These are phyloP conservation scores for Microtus pennsylvanicus DNA, from an alignment of 2,113 vertebrate genomes.

Conservation along the genomic window DNA sequence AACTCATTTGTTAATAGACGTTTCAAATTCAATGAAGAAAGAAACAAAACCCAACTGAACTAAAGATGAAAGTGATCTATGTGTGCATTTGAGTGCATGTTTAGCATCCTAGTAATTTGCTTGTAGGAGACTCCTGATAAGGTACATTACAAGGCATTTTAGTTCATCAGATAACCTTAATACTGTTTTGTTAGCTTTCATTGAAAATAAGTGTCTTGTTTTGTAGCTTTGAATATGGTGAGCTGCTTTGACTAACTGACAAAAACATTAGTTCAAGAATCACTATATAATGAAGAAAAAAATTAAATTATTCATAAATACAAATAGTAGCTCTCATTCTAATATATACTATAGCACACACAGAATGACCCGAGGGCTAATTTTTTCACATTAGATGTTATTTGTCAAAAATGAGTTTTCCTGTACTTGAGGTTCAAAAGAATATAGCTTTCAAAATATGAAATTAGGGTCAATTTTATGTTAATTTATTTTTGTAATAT, in stretches of 20 bases:
- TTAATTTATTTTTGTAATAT: constrained; percentile 41
- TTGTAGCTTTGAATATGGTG: constrained; percentile 61
- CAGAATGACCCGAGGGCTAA: constrained; percentile 55
- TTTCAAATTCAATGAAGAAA: not conserved
- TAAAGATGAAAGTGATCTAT: not conserved
- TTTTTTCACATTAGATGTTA: constrained; percentile 63
- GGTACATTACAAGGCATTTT: not conserved
- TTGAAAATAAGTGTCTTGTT: constrained; percentile 61
- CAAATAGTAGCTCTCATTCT: constrained; percentile 72
- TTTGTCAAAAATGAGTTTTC: constrained; percentile 71
- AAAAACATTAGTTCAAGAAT: constrained; percentile 69
- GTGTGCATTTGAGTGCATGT: not conserved
- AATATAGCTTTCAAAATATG: constrained; percentile 61
- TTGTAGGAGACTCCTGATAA: constrained; percentile 9
- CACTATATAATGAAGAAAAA: constrained; percentile 76
- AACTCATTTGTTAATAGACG: not conserved
- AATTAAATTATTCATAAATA: constrained; percentile 75
- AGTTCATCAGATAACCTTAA: constrained; percentile 69
- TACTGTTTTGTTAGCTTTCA: constrained; percentile 68
- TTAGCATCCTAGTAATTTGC: not conserved
- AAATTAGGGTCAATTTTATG: not conserved
- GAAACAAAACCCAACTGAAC: not conserved
- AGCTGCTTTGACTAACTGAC: constrained; percentile 71
- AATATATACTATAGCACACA: constrained; percentile 61
- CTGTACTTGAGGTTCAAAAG: constrained; percentile 40